Evolutionary conservation across 2,888 invertebrate species (phyloP), one percentile per base, ranked within the genome.

Genomic region (Myopa tessellatipennis): DNA sequence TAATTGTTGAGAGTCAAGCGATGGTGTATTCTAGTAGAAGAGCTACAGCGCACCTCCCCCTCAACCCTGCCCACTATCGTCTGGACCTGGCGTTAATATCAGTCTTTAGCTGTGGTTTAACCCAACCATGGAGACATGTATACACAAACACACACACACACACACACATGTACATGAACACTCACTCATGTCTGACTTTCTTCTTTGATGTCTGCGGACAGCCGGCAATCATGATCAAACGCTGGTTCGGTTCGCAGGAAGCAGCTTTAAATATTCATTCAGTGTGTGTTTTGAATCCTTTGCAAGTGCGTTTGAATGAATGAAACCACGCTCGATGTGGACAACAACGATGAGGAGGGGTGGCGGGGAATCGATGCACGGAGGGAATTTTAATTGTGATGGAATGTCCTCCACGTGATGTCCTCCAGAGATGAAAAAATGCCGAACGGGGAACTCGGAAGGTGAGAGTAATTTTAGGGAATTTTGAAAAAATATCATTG

Each of bases 151-250:
- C 65, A 34, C 36, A 34, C 38, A 5, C 7, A 65, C 14, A 65
- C 65, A 18, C 0, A 60, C 60, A 18, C 26, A 60, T 18, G 7
- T 3, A 60, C 26, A 63, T 26, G 34, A 18, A 63, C 12, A 63
- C 12, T n/a, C 58, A 58, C 5, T 8, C 26, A 34, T 63, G 26
- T 26, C 4, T 38, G 8, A 50, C 18, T 12, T 34, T 45, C 18
- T 70, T 50, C 55, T 70, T 70, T 70, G 70, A 70, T 55, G 70
- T 70, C 70, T 70, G 18, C 55, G 26, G 55, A 26, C 70, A 70
- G 70, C 26, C 52, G 70, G 36, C 50, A 67, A 70, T 50, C 18
- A 52, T 8, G 52, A 14, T 52, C 67, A 40, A 40, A 14, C 8
- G n/a, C 36, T 67, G 40, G 16, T 67, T 67, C 7, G 7, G 67